These are phyloP conservation scores for Oreochromis grahami DNA, from an alignment of 2,797 vertebrate genomes.

Conservation along the genomic window DNA sequence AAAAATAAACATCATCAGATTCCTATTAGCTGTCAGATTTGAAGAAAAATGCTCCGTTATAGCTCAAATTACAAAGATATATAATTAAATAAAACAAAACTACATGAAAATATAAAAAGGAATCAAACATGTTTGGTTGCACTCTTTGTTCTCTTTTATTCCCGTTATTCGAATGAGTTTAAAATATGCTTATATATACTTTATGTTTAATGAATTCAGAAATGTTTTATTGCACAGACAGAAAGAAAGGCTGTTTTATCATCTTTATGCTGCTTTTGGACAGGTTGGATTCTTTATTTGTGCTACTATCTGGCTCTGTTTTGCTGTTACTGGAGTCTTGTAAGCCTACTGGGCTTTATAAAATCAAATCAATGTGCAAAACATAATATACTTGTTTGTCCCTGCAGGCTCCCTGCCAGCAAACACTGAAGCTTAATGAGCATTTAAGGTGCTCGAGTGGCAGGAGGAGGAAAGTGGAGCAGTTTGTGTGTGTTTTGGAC, in stretches of 20 bases:
- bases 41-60: too few relatives aligned
- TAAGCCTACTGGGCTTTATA: background rate
- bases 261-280: background rate
- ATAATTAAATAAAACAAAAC: too few relatives aligned
- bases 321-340: background rate
- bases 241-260: background rate
- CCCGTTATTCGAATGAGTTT: background rate
- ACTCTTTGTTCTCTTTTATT: background rate
- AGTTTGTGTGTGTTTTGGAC: background rate
- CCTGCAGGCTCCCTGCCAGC: background rate
- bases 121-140: background rate
- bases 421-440: background rate
- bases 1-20: background rate
- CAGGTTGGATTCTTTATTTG: background rate
- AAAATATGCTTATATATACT: background rate
- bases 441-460: background rate
- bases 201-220: background rate
- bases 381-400: background rate
- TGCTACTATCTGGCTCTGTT: background rate
- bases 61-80: background rate
- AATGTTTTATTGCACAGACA: background rate
- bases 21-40: too few relatives aligned
- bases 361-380: background rate
- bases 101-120: background rate
- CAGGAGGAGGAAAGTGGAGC: background rate